Evolutionary conservation across 1,140 invertebrate genomes (phyloP), one percentile per base, ranked within the genome.

Genomic region (Drosophila fuyamai): DNA sequence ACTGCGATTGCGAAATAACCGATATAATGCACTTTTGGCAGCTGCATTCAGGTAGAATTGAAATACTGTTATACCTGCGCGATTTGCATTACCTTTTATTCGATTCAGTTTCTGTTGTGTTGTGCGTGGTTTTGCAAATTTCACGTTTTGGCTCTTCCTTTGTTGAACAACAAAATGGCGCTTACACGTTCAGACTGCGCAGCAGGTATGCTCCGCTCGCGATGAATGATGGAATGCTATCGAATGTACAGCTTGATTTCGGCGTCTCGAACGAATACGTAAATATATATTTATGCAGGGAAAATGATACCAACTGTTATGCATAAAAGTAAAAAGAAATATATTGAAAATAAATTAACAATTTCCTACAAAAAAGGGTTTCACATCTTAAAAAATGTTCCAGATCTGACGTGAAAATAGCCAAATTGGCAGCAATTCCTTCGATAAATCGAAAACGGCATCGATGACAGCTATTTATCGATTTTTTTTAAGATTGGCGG

Each of bases 121-220:
- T 41, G 29, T 18, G 40, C 40, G 38, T 38, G 14, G 35, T 44
- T 40, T 53, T 79, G 63, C 61, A 55, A 79, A 62, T 88, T 74
- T 83, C 76, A 83, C 83, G 79, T 88, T 86, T 67, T 73, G 65
- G 70, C 56, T 74, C 68, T 81, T 85, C 50, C 82, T 86, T 88
- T 86, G 83, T 86, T 85, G 40, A 79, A 75, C 78, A 77, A 81
- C 66, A 76, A 80, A 57, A 60, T 76, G 78, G 40, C 57, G 62
- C 47, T 46, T 66, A 35, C 29, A 81, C 79, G 79, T 35, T 76
- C 79, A 81, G 60, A 58, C 78, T 32, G 12, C 46, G 35, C 66
- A 43, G 59, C 1, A 16, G n/a, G 27, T n/a, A 2, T 5, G 32
- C 8, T 7, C 4, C 9, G 10, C 6, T 4, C 12, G 48, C 5